phyloP scores from a whole-genome alignment of 2,797 vertebrate genomes.

The Karalla daura region DNA sequence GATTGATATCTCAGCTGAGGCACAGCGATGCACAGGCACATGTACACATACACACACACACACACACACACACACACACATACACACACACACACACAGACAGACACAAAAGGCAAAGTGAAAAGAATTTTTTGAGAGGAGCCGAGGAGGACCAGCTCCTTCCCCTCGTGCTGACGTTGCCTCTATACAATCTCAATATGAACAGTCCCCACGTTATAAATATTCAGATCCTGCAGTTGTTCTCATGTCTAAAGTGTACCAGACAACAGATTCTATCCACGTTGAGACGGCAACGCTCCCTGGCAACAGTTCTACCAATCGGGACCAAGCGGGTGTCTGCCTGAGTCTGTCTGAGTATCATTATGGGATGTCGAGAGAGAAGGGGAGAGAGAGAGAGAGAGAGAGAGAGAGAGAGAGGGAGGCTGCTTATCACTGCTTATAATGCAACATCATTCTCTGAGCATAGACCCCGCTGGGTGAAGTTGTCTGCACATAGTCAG shows the following conservation, averaged over 20 bases:
- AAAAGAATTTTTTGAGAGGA: constrained; percentile 13
- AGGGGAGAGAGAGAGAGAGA: constrained; percentile 54
- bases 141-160: constrained; percentile 20
- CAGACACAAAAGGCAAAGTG: not conserved
- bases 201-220: constrained; percentile 83
- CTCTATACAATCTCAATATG: constrained; percentile 80
- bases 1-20: constrained; percentile 15
- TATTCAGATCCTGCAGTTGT: constrained; percentile 88
- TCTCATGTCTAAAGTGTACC: constrained; percentile 84
- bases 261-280: constrained; percentile 85
- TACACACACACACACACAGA: too few species aligned
- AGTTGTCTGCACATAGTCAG: constrained; percentile 73
- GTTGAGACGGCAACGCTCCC: constrained; percentile 83
- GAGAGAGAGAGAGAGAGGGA: constrained; percentile 57
- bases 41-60: too few species aligned
- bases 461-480: constrained; percentile 70
- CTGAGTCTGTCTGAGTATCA: constrained; percentile 78
- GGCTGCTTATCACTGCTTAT: constrained; percentile 75
- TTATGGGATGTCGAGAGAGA: constrained; percentile 78
- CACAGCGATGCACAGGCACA: not conserved
- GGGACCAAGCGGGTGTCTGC: constrained; percentile 76
- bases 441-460: constrained; percentile 78
- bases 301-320: constrained; percentile 87
- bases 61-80: too few species aligned
- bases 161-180: constrained; percentile 49